Evolutionary conservation across 92 coral and sea anemone species (phyloP).

Genomic region (Diadumene lineata): DNA sequence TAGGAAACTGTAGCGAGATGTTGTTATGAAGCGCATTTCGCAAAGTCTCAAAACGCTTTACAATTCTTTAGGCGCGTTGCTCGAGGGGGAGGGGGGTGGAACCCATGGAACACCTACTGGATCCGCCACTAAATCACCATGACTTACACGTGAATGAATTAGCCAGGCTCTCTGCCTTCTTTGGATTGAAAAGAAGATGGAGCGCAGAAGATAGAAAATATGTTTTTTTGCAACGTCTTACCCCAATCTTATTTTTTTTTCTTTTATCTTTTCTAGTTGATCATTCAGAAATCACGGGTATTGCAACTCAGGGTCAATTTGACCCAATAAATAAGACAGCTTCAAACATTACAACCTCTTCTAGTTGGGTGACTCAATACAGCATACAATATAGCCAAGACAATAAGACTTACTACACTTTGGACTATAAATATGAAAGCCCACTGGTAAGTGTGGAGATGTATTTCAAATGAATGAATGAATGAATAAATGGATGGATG

Average conservation of each 20-base stretch:
- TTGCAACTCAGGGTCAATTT: conserved; percentile 54
- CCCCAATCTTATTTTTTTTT: not conserved
- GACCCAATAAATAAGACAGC: conserved; percentile 23
- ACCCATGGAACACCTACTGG: too few species aligned
- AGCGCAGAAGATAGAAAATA: too few species aligned
- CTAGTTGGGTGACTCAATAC: conserved; percentile 42
- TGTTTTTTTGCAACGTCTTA: too few species aligned
- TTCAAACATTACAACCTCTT: not conserved
- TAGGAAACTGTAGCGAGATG: too few species aligned
- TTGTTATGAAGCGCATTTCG: too few species aligned
- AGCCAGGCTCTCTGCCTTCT: too few species aligned
- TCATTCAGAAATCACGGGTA: conserved; percentile 21
- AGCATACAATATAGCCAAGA: conserved; percentile 43
- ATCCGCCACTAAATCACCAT: too few species aligned
- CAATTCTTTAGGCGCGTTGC: too few species aligned
- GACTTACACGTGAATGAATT: too few species aligned
- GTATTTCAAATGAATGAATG: not conserved
- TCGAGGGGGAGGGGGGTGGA: too few species aligned
- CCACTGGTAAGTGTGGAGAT: conserved; percentile 36
- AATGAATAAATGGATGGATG: not conserved
- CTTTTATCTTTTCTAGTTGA: conserved; percentile 14
- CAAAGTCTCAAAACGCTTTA: too few species aligned
- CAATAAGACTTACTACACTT: conserved; percentile 17
- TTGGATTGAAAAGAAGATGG: too few species aligned
- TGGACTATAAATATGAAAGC: conserved; percentile 29